Evolutionary conservation across 1,140 invertebrate species (phyloP), one percentile per base, ranked within the genome.

Genomic region (Physella acuta): DNA sequence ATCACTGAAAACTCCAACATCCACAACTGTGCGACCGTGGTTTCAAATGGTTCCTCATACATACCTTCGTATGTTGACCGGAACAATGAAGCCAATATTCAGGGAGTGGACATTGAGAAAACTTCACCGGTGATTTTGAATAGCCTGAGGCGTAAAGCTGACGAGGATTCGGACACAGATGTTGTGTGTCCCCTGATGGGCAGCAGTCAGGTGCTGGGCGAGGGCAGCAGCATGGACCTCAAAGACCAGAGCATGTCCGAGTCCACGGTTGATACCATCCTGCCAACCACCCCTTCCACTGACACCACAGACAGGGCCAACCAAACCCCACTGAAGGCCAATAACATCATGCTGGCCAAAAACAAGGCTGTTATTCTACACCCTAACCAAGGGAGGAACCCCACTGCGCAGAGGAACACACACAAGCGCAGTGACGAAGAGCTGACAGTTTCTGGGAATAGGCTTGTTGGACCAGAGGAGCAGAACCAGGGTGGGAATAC

Each of bases 341-440:
- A 75, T 49, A 82, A 82, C 53, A 63, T 82, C 5, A 78, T 69
- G 36, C 69, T 76, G 28, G 76, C 77, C 17, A 76, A 75, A 66
- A 78, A 80, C 39, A 80, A 80, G 39, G 62, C 64, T 30, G 73
- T 76, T n/a, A 68, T 61, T 8, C 53, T 93, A 33, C 92, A 93
- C 75, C 92, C 92, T 0, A 90, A 94, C 82, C 93, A 95, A 81
- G 94, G 93, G 3, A 86, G 93, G 16, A 96, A 97, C 87, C 92
- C 93, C 0, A 95, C 92, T 75, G 88, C 93, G 76, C 93, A 95
- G 80, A 86, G 94, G 1, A 97, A 97, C 85, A 84, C 83, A 20
- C 83, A 84, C 66, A 84, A 83, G 65, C 58, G 78, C 17, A 84
- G 83, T 71, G 82, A 83, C 33, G 91, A 90, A 17, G 89, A 91